Conservation (phyloP, 2,888 invertebrate genomes). For the Erannis defoliaria region DNA sequence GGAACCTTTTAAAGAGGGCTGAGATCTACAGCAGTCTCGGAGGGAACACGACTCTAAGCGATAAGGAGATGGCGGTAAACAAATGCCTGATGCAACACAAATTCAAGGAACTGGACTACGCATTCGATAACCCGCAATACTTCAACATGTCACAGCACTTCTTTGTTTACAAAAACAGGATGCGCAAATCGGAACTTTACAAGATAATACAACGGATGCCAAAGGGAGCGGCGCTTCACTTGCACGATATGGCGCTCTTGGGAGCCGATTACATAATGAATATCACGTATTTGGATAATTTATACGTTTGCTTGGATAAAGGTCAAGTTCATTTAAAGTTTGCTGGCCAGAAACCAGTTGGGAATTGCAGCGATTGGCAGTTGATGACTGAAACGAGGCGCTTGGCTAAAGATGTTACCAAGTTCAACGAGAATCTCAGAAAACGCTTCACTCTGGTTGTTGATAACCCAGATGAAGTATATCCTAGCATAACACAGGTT, state of each 20-base stretch:
- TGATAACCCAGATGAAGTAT: conserved; percentile 74
- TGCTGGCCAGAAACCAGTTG: conserved; percentile 47
- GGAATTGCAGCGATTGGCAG: conserved; percentile 72
- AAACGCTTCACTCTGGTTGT: conserved; percentile 86
- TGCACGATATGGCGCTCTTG: conserved; percentile 89
- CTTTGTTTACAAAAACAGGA: conserved; percentile 87
- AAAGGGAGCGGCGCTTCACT: conserved; percentile 91
- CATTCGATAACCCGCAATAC: conserved; percentile 81
- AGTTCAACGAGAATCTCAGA: conserved; percentile 84
- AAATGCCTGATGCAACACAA: conserved; percentile 87
- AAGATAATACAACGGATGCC: conserved; percentile 89
- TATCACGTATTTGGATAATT: conserved; percentile 87
- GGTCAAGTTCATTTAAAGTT: conserved; percentile 59
- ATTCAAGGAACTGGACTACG: conserved; percentile 82
- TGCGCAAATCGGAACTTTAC: conserved; percentile 88
- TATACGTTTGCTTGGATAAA: conserved; percentile 83
- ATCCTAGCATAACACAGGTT: conserved; percentile 83
- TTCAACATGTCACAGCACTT: conserved; percentile 90
- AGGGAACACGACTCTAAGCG: conserved; percentile 76
- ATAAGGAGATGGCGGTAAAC: conserved; percentile 84
- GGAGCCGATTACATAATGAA: conserved; percentile 88
- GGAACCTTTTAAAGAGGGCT: conserved; percentile 75
- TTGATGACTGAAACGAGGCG: conserved; percentile 76
- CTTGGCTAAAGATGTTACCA: conserved; percentile 64
- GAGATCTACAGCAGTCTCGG: conserved; percentile 83